Conservation (phyloP, 1,140 invertebrate species). For the Reticulitermes speratus region DNA sequence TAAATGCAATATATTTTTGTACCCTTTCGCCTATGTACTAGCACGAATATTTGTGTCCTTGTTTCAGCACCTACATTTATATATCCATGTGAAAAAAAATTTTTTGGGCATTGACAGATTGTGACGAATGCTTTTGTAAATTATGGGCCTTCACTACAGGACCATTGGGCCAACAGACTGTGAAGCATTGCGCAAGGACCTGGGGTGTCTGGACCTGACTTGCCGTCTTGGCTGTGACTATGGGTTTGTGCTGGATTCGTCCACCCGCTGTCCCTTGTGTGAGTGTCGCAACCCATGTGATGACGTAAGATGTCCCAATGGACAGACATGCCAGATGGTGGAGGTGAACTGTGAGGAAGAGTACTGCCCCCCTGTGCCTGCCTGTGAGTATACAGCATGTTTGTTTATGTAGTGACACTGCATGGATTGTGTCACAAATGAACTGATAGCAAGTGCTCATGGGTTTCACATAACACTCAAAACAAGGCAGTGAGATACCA, state of each 20-base stretch:
- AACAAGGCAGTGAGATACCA: too few species aligned
- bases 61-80: too few species aligned
- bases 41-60: too few species aligned
- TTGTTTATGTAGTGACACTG: neutral
- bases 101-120: too few species aligned
- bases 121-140: neutral
- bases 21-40: too few species aligned
- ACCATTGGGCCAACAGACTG: constrained; percentile 44
- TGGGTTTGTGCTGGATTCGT: constrained; percentile 68
- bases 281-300: constrained; percentile 77
- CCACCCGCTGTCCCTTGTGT: constrained; percentile 69
- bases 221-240: constrained; percentile 79
- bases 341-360: constrained; percentile 77
- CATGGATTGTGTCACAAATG: too few species aligned
- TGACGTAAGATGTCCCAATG: constrained; percentile 58
- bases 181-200: constrained; percentile 55
- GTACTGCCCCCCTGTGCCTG: constrained; percentile 78
- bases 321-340: constrained; percentile 71
- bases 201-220: constrained; percentile 67
- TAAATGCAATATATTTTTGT: too few species aligned
- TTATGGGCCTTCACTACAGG: neutral
- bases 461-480: too few species aligned
- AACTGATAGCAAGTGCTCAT: too few species aligned
- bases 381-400: constrained; percentile 56
- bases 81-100: too few species aligned